These are phyloP conservation scores for Protonemura montana DNA, from an alignment of 2,888 invertebrate species.

Conservation along the genomic window DNA sequence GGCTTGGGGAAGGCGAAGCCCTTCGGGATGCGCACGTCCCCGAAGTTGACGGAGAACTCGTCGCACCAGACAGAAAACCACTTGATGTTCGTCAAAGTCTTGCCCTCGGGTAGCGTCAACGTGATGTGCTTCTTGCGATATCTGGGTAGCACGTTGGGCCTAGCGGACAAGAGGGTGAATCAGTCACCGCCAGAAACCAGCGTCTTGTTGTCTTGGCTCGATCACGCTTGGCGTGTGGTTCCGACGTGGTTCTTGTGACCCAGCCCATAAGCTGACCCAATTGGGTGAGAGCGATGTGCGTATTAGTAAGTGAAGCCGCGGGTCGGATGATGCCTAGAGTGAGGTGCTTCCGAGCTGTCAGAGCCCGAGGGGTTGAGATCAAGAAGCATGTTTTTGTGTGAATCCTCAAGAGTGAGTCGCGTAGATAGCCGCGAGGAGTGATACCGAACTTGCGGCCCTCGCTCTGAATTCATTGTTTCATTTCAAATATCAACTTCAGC, in stretches of 20 bases:
- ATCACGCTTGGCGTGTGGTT: too few species aligned
- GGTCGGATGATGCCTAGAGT: background rate
- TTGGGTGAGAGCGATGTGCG: background rate
- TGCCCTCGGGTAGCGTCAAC: constrained; percentile 85
- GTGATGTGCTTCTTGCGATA: constrained; percentile 86
- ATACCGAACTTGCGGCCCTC: too few species aligned
- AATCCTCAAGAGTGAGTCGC: too few species aligned
- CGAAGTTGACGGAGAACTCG: constrained; percentile 89
- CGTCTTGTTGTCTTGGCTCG: background rate
- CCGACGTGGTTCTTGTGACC: background rate
- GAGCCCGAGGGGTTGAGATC: too few species aligned
- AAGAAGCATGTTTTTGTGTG: too few species aligned
- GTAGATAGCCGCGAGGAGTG: too few species aligned
- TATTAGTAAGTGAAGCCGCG: background rate
- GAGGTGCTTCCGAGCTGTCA: background rate
- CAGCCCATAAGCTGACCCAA: background rate
- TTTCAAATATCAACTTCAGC: too few species aligned
- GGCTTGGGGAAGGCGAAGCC: constrained; percentile 84
- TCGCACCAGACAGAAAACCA: constrained; percentile 95
- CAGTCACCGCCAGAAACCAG: too few species aligned
- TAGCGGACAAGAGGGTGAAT: too few species aligned
- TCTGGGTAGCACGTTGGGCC: constrained; percentile 75
- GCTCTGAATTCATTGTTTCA: too few species aligned
- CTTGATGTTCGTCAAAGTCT: constrained; percentile 79
- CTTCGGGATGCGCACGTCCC: constrained; percentile 81